These are phyloP conservation scores for Protonibea diacanthus DNA, from an alignment of 2,797 vertebrate genomes.

Conservation along the genomic window DNA sequence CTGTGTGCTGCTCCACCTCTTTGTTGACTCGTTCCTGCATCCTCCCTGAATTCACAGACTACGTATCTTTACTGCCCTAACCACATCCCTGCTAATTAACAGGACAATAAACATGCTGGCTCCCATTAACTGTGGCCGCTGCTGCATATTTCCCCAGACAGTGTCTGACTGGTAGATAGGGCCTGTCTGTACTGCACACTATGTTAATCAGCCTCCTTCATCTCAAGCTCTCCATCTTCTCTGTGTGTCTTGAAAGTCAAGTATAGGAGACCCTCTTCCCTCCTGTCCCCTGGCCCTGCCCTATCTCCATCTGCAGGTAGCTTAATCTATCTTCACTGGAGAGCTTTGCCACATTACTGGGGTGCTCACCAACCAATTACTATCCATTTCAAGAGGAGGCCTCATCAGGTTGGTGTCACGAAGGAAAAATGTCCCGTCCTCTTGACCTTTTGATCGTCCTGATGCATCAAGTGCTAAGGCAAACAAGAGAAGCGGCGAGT, in stretches of 20 bases:
- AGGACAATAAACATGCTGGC: slow-evolving; percentile 77
- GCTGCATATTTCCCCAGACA: slow-evolving; percentile 76
- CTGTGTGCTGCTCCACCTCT: slow-evolving; percentile 25
- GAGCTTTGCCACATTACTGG: slow-evolving; percentile 52
- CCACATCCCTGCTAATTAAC: slow-evolving; percentile 81
- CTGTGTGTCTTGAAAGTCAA: slow-evolving; percentile 75
- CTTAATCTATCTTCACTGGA: slow-evolving; percentile 60
- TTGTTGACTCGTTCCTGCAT: slow-evolving; percentile 59
- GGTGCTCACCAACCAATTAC: slow-evolving; percentile 72
- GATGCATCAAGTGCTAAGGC: slow-evolving; percentile 58
- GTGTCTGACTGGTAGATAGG: slow-evolving; percentile 67
- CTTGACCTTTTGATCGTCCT: slow-evolving; percentile 73
- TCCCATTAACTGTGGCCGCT: slow-evolving; percentile 74
- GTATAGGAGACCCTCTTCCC: slow-evolving; percentile 52
- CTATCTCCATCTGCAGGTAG: slow-evolving; percentile 64
- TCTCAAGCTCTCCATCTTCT: slow-evolving; percentile 60
- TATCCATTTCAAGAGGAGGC: slow-evolving; percentile 62
- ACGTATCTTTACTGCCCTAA: slow-evolving; percentile 64
- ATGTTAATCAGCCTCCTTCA: slow-evolving; percentile 75
- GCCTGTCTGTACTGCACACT: slow-evolving; percentile 47
- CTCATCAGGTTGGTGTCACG: slow-evolving; percentile 51
- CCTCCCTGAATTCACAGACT: slow-evolving; percentile 59
- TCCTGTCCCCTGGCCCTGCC: slow-evolving; percentile 32
- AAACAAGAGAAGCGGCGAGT: slow-evolving; percentile 53
- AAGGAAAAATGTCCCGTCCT: slow-evolving; percentile 48